Evolutionary conservation across 2,797 vertebrate species (phyloP).

Genomic region (Chloroceryle amazona): DNA sequence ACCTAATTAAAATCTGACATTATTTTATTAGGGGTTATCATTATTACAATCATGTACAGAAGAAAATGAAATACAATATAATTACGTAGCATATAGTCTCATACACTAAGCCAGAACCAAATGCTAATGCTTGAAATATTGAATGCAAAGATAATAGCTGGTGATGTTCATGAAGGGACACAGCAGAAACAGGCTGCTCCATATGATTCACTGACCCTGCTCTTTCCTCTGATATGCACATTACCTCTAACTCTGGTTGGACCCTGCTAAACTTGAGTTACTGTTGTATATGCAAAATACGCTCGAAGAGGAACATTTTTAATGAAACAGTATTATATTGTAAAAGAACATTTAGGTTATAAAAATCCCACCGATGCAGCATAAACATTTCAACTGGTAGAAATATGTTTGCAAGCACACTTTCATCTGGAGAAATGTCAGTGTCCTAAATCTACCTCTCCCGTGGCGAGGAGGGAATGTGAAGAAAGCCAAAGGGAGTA

Average conservation of each 20-base stretch:
- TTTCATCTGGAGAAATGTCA: not conserved
- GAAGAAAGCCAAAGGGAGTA: not conserved
- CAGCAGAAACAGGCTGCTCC: not conserved
- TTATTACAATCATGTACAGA: constrained; percentile 50
- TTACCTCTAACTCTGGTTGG: not conserved
- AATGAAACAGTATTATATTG: not conserved
- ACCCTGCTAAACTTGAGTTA: not conserved
- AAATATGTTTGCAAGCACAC: not conserved
- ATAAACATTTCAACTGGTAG: not conserved
- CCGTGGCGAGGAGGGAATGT: not conserved
- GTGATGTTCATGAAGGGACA: constrained; percentile 6
- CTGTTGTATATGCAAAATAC: not conserved
- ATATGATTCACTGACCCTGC: not conserved
- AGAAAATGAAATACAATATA: constrained; percentile 61
- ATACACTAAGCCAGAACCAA: constrained; percentile 29
- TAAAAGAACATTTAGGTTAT: not conserved
- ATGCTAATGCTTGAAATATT: constrained; percentile 54
- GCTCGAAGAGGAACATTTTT: not conserved
- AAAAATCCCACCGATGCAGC: not conserved
- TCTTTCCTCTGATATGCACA: not conserved
- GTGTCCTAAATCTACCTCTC: constrained; percentile 6
- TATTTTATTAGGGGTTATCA: constrained; percentile 60
- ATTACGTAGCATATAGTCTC: constrained; percentile 52
- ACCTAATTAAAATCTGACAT: constrained; percentile 70
- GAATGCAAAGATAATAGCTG: constrained; percentile 21